phyloP scores from a whole-genome alignment of 2,797 vertebrate species.

The Myotis myotis region DNA sequence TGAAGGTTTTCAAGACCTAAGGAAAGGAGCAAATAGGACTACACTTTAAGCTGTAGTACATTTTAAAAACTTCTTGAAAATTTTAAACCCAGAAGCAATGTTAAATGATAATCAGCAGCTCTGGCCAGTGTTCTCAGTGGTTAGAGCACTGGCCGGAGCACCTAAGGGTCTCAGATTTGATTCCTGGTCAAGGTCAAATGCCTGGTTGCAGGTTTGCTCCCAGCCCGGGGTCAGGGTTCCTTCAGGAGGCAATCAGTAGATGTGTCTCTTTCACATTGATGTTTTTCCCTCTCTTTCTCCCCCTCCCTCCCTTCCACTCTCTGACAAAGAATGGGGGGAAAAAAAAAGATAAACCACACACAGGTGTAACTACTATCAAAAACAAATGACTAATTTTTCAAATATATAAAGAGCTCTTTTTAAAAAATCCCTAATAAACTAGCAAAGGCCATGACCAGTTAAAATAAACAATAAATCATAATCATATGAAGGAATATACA shows the following conservation, averaged over 20 bases:
- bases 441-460: not conserved
- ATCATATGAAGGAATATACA: not conserved
- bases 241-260: too few relatives aligned
- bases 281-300: too few relatives aligned
- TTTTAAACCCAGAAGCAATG: not conserved
- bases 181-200: too few relatives aligned
- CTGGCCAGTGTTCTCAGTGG: too few relatives aligned
- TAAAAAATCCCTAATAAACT: not conserved
- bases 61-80: not conserved
- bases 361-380: constrained; percentile 1
- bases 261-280: too few relatives aligned
- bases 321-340: too few relatives aligned
- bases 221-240: too few relatives aligned
- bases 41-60: not conserved
- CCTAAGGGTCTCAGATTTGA: too few relatives aligned
- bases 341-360: not conserved
- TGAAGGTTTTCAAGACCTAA: not conserved
- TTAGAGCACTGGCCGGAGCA: too few relatives aligned
- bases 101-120: not conserved
- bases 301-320: too few relatives aligned
- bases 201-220: too few relatives aligned
- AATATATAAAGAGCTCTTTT: not conserved
- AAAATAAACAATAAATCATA: not conserved
- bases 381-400: not conserved
- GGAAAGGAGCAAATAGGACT: not conserved